Base-by-base conservation (phyloP, 2,113 vertebrate species). In the Colius striatus region DNA sequence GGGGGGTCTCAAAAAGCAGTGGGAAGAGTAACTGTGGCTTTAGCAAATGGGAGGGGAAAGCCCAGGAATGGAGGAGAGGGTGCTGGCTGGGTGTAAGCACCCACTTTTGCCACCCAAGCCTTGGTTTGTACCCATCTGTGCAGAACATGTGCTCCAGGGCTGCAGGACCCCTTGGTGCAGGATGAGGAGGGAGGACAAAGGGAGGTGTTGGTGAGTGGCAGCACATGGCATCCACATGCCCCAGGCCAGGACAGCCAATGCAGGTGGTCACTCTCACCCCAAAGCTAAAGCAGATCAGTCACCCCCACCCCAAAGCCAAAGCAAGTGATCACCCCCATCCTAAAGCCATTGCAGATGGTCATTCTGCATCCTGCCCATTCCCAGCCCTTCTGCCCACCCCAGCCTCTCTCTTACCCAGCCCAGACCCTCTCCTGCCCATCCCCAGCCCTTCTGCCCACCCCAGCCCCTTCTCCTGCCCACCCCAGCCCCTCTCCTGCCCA, bases 181-280 rank as follows among this genome's bases (percentile, higher is more conserved):
- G 80, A 91, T 43, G 74, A 85, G 61, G 77, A 88, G 32, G 16
- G 76, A 92, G 97, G 98, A 98, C 98, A 98, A 98, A 98, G 97
- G 96, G 96, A 96, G 95, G 98, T 98, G 98, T 98, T 91, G 96
- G 57, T 87, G 97, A 97, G 85, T 41, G 93, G 94, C 47, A 19
- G 5, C 7, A 3, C 18, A 2, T 13, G 8, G 7, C 58, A 41
- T 41, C 38, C 9, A 41, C 12, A 12, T 41, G 38, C 38, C 38
- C 38, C 38, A 41, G 38, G 38, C 38, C 38, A 41, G 38, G 38
- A 12, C 38, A 1, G 8, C 51, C 43, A 10, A 23, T 36, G 45
- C 22, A 17, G 47, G 25, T 1, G 6, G 36, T 47, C 22, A 6
- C 10, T 50, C n/a, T 51, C 41, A 23, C 34, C 45, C 62, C 3